Evolutionary conservation across 2,888 invertebrate genomes (phyloP).

Genomic region (Labia minor): DNA sequence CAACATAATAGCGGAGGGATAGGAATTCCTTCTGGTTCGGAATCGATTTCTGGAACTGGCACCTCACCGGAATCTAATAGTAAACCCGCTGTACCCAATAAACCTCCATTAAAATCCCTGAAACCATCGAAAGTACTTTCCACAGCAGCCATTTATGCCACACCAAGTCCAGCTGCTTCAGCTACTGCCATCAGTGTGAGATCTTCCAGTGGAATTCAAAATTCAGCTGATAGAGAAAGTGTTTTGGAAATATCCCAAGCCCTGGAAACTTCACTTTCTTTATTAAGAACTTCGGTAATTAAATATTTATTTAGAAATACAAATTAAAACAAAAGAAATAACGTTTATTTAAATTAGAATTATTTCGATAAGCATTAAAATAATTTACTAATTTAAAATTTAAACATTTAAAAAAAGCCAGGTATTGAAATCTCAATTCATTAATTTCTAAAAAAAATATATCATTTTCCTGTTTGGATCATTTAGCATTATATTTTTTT

Average conservation of each 20-base stretch:
- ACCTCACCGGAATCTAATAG: conserved; percentile 34
- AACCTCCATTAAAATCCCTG: conserved; percentile 52
- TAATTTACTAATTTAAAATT: too few species aligned
- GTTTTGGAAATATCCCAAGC: conserved; percentile 56
- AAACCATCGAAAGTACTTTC: conserved; percentile 36
- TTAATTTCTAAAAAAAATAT: too few species aligned
- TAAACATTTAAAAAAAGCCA: too few species aligned
- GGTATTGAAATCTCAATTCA: too few species aligned
- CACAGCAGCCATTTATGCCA: conserved; percentile 61
- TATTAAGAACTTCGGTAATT: conserved; percentile 34
- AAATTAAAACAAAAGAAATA: too few species aligned
- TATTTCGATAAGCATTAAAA: too few species aligned
- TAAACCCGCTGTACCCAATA: conserved; percentile 60
- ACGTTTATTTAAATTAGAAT: too few species aligned
- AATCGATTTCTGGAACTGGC: conserved; percentile 51
- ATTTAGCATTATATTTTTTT: too few species aligned
- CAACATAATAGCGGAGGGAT: conserved; percentile 37
- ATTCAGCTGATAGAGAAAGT: conserved; percentile 33
- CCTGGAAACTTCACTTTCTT: conserved; percentile 52
- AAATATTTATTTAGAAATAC: not conserved
- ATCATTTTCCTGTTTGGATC: too few species aligned
- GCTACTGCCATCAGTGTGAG: conserved; percentile 37
- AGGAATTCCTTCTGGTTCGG: conserved; percentile 30
- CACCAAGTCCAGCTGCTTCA: conserved; percentile 45
- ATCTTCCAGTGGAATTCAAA: conserved; percentile 40